Evolutionary conservation across 1,140 invertebrate species (phyloP).

Genomic region (Drosophila ficusphila): DNA sequence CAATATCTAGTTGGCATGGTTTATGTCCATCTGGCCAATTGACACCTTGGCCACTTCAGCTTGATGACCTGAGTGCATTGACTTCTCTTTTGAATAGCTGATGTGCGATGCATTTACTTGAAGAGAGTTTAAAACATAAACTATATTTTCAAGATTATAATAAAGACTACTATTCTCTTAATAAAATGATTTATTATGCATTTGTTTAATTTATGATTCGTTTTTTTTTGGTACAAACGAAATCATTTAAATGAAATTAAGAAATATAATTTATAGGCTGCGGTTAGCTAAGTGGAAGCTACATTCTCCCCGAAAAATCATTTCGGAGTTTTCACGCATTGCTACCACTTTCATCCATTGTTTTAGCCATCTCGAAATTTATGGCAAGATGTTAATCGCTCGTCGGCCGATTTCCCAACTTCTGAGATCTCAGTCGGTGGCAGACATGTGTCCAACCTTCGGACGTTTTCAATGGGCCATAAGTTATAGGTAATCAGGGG

Average conservation of each 20-base stretch:
- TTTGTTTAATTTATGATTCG: neutral
- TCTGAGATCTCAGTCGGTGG: neutral
- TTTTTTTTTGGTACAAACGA: too few relatives aligned
- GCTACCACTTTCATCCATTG: neutral
- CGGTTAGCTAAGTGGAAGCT: neutral
- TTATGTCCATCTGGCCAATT: conserved; percentile 45
- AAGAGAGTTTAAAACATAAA: too few relatives aligned
- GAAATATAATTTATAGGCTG: neutral
- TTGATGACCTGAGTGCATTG: conserved; percentile 29
- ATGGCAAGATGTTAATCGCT: conserved; percentile 9
- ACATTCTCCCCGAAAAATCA: neutral
- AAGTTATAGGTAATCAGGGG: conserved; percentile 34
- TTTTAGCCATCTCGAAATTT: conserved; percentile 3
- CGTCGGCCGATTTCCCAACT: conserved; percentile 3
- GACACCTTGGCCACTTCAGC: conserved; percentile 27
- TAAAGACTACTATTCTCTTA: too few relatives aligned
- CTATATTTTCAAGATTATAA: too few relatives aligned
- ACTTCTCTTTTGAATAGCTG: neutral
- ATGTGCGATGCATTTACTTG: neutral
- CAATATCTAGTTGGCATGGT: conserved; percentile 14
- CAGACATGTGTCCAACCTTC: conserved; percentile 39
- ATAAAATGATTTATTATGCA: neutral
- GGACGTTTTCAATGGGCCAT: conserved; percentile 42
- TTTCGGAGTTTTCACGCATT: too few relatives aligned
- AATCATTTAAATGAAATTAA: neutral